Base-by-base conservation (phyloP, 2,113 vertebrate genomes). In the Elephas maximus region DNA sequence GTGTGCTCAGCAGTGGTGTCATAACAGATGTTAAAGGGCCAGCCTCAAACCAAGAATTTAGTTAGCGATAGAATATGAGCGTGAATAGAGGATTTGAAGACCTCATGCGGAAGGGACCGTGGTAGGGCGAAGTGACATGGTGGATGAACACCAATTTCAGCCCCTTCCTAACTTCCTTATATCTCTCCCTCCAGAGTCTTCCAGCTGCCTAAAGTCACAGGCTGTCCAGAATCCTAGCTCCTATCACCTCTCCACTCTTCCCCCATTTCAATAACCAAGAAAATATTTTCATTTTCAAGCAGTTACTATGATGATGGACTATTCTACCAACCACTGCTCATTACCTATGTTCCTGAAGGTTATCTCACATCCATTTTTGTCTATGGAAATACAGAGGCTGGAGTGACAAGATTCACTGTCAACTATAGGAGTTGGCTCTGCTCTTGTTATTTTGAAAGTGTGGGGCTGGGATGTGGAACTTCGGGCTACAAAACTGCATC, bases 11-110 rank as follows among this genome's bases (percentile, higher is more conserved):
- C 20, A 6, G 28, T 28, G 51, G n/a, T 44, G n/a, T 81, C 2
- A 0, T 21, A 60, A 78, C 57, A 71, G 57, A 89, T 60, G 69
- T 96, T 94, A 93, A 96, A 97, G 79, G 76, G 57, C 62, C 91
- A 91, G 63, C 28, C 26, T 74, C 48, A 11, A 4, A 33, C 37
- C 28, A n/a, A 94, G 93, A 53, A 83, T 33, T 48, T 51, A 15
- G 65, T 88, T 21, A 80, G 26, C 7, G 2, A 24, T 1, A 57
- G 11, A 30, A 26, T 41, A 33, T 44, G 84, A 96, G 53, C 0
- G 6, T 33, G 62, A 96, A 77, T 33, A 2, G 48, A 87, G 60
- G 11, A 24, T 60, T 90, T 14, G 48, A 60, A 44, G 91, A 48
- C n/a, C 53, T 90, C 69, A 23, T 30, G 57, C 18, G 12, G n/a